Evolutionary conservation across 2,113 vertebrate species (phyloP), one percentile per base, ranked within the genome.

Genomic region (Gambusia affinis): DNA sequence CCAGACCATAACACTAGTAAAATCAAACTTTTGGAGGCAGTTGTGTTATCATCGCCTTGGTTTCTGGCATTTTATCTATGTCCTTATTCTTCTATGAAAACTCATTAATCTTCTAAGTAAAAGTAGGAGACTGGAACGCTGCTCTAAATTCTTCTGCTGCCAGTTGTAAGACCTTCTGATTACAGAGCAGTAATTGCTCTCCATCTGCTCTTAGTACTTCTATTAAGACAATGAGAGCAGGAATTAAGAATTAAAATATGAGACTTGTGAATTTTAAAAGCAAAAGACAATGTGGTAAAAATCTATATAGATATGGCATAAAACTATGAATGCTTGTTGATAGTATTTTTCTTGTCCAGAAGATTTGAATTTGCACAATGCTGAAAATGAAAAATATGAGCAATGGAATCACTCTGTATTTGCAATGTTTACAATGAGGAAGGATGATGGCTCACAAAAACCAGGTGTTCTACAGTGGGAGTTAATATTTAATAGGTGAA

Each of bases 121-220:
- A n/a, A n/a, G 27, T 22, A 27, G n/a, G 28, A 27, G 29, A 70
- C 39, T 28, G 11, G 64, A 81, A 72, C 63, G 47, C 28, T 75
- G 75, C 64, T 78, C 70, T 57, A 54, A 69, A 70, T 72, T 76
- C 69, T 80, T 70, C 64, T 44, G 70, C 75, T 68, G 65, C 57
- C 35, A 51, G 69, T 76, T 84, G 70, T 75, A 64, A 6, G 24
- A 42, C 51, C 47, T 75, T 73, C 39, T 83, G 88, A 89, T 89
- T 83, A 37, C 10, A 88, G 67, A 67, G 66, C 64, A 70, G 79
- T 69, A 80, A 80, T 78, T 85, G 85, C 87, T 77, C 67, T 31
- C 67, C 72, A 72, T 60, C 66, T 39, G 24, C 76, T 60, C 63
- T 39, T 15, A 74, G 57, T 67, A n/a, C 69, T 85, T 69, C 37